A percentile compares a stretch with the other conserved stretches of the same genome.
phyloP scores from a whole-genome alignment of 2,888 invertebrate species.

The Drosophila lutescens region DNA sequence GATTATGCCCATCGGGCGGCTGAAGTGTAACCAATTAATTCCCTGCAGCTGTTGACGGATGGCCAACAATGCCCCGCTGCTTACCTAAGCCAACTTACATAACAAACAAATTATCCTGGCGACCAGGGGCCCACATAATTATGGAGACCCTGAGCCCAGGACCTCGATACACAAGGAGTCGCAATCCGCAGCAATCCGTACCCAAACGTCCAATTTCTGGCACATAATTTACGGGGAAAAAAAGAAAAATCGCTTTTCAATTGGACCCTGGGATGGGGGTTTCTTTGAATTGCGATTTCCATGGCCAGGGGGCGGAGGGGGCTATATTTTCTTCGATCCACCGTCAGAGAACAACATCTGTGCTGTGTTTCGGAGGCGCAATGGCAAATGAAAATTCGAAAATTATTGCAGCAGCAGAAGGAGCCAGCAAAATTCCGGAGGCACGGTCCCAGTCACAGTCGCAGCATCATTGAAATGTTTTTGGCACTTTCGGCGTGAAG shows the following conservation, averaged over 20 bases:
- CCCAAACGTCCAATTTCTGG: slow-evolving; percentile 66
- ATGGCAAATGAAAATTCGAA: slow-evolving; percentile 76
- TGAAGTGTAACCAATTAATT: slow-evolving; percentile 41
- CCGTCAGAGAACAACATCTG: slow-evolving; percentile 65
- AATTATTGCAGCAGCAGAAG: slow-evolving; percentile 75
- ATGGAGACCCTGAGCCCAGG: slow-evolving; percentile 55
- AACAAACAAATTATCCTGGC: slow-evolving; percentile 70
- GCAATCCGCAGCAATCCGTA: slow-evolving; percentile 45
- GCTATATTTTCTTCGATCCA: slow-evolving; percentile 50
- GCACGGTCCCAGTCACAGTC: slow-evolving; percentile 27
- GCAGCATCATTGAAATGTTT: slow-evolving; percentile 72
- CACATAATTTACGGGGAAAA: slow-evolving; percentile 66
- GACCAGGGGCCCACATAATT: slow-evolving; percentile 64
- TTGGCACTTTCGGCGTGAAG: slow-evolving; percentile 75
- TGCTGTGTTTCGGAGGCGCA: slow-evolving; percentile 60
- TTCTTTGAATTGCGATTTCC: slow-evolving; percentile 39
- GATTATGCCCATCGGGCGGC: slow-evolving; percentile 8
- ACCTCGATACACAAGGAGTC: slow-evolving; percentile 49
- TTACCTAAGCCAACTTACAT: slow-evolving; percentile 57
- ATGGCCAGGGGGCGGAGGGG: slow-evolving; percentile 15
- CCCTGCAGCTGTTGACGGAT: slow-evolving; percentile 41
- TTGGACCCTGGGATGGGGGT: slow-evolving; percentile 30
- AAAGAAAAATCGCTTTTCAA: slow-evolving; percentile 75
- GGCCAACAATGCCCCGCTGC: slow-evolving; percentile 36
- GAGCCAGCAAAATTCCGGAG: slow-evolving; percentile 17